Base-by-base conservation (phyloP, 92 coral and sea anemone species). In the Pocillopora grandis region DNA sequence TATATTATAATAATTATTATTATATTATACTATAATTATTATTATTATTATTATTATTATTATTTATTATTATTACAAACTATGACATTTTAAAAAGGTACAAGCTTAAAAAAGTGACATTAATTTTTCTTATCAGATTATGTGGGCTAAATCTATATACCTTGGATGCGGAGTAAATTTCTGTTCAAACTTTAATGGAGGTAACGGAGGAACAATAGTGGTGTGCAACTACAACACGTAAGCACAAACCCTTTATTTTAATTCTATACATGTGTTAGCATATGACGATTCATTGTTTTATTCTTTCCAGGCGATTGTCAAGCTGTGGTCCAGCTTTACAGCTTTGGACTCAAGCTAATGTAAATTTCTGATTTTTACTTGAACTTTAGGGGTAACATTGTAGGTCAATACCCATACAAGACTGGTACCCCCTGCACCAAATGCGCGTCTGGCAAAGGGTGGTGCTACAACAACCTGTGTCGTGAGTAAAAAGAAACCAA, bases 401-500 rank as follows among this genome's bases (percentile, higher is more conserved):
- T 66, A 0, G 93, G 89, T 12, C 79, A 87, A 27, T 87, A 72
- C 42, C 95, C 95, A 0, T 92, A 92, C 95, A 84, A 87, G 73
- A 55, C 19, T 5, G 95, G 95, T 10, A 87, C 61, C 13, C 95
- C 95, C 6, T 92, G 95, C 27, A 76, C 93, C 12, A 92, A 92
- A 67, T 92, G 95, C 75, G 89, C 86, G 3, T 90, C 93, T 23
- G 95, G 95, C 1, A 83, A 76, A 67, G 95, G 95, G 64, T 92
- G 87, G 82, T 92, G 95, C 60, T 92, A 90, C 93, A 76, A 89
- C 56, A 90, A 92, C 66, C 88, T 92, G 13, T 92, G 95, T 83
- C 79, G 95, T 92, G 64, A 74, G 90, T 86, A 68, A 10, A 16
- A n/a, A 73, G 62, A 42, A 21, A 35, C 19, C 14, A 49, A n/a